Evolutionary conservation across 2,797 vertebrate genomes (phyloP).

Genomic region (Scolopax bukidnonensis): DNA sequence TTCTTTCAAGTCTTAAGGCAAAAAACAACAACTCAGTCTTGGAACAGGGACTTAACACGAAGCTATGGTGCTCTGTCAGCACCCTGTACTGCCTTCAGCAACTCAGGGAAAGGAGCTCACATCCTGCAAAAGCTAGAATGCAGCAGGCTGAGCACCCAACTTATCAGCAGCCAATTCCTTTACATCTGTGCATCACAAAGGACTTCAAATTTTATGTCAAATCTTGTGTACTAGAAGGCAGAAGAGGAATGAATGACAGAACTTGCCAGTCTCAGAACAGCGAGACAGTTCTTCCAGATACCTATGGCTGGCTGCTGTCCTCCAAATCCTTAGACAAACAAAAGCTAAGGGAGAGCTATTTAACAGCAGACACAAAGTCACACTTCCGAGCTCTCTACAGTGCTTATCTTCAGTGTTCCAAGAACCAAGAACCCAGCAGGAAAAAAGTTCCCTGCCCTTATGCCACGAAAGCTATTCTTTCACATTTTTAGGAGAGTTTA

Average conservation of each 20-base stretch:
- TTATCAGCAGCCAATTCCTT: not conserved
- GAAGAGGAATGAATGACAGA: not conserved
- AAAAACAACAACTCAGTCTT: not conserved
- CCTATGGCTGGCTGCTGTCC: not conserved
- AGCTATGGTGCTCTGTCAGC: not conserved
- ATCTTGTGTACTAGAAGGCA: not conserved
- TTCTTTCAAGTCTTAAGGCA: not conserved
- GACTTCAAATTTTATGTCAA: not conserved
- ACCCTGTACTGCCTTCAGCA: fast-evolving
- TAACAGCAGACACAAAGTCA: not conserved
- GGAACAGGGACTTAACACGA: not conserved
- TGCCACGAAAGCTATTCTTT: not conserved
- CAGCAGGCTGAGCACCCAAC: not conserved
- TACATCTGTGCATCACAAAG: not conserved
- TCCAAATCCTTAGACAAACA: not conserved
- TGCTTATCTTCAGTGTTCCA: not conserved
- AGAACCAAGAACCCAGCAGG: not conserved
- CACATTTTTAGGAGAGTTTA: not conserved
- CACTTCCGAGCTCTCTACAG: not conserved
- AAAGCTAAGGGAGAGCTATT: not conserved
- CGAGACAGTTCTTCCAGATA: not conserved
- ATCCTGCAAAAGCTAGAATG: not conserved
- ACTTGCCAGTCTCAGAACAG: not conserved
- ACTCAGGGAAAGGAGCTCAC: not conserved
- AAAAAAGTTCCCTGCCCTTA: not conserved